These are phyloP conservation scores for Chiroxiphia lanceolata DNA, from an alignment of 2,797 vertebrate species.

Conservation along the genomic window DNA sequence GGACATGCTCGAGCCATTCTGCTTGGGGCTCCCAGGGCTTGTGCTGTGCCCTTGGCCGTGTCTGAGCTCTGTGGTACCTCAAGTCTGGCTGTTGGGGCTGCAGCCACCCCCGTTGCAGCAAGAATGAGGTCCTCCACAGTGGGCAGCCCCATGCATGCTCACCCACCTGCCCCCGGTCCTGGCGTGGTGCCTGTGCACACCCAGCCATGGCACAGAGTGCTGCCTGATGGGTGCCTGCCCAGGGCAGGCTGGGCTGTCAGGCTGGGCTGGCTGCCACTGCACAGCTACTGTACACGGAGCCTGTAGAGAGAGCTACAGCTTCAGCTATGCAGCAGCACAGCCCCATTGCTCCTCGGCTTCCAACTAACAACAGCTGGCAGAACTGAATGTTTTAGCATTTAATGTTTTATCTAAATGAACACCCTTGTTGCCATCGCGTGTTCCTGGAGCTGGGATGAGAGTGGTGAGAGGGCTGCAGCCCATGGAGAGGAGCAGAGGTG, in stretches of 20 bases:
- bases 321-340: background rate
- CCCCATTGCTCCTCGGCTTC: background rate
- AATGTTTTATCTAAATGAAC: background rate
- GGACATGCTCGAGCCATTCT: accelerated
- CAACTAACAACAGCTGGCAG: background rate
- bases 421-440: background rate
- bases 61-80: accelerated
- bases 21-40: accelerated
- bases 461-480: background rate
- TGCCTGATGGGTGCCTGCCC: background rate
- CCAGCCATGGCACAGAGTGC: accelerated
- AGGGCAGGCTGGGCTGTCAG: background rate
- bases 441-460: background rate
- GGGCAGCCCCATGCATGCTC: accelerated
- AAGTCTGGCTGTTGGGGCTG: accelerated
- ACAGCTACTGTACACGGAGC: slow-evolving; percentile 2
- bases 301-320: slow-evolving; percentile 65
- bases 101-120: background rate
- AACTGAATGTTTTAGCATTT: background rate
- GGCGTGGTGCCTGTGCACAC: accelerated
- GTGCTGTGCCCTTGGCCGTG: accelerated
- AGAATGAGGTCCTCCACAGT: background rate
- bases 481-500: background rate
- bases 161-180: accelerated
- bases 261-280: background rate